Evolutionary conservation across 2,797 vertebrate genomes (phyloP).

Genomic region (Typhlichthys subterraneus): DNA sequence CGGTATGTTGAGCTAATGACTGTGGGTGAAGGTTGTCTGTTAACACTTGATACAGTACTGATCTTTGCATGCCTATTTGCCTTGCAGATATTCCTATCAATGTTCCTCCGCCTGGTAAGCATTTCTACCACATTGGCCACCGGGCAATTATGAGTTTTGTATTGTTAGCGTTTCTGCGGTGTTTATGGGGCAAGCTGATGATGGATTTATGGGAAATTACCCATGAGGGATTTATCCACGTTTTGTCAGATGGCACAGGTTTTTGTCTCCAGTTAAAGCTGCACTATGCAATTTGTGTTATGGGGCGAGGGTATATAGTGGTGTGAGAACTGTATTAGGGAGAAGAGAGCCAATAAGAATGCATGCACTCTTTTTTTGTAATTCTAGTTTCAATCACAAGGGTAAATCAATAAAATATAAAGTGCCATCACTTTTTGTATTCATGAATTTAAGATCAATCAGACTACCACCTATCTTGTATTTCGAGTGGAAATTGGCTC

Average conservation of each 20-base stretch:
- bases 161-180: no score
- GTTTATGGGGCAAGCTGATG: no score
- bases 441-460: no score
- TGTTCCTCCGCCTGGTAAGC: constrained; percentile 33
- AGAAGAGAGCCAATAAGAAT: no score
- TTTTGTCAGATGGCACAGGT: constrained; percentile 23
- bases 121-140: neutral
- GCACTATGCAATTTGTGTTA: neutral
- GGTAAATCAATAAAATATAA: no score
- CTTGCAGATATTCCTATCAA: constrained; percentile 26
- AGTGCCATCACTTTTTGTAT: no score
- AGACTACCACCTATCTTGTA: no score
- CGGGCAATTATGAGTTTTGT: neutral
- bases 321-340: neutral
- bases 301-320: neutral
- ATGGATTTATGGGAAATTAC: no score
- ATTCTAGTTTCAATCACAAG: no score
- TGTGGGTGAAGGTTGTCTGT: constrained; percentile 7
- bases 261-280: neutral
- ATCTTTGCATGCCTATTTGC: constrained; percentile 3
- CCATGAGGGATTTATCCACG: no score
- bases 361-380: no score
- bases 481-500: no score
- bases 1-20: constrained; percentile 17
- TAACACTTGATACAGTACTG: neutral